phyloP scores from a whole-genome alignment of 2,888 invertebrate genomes.

The Macaria liturata region DNA sequence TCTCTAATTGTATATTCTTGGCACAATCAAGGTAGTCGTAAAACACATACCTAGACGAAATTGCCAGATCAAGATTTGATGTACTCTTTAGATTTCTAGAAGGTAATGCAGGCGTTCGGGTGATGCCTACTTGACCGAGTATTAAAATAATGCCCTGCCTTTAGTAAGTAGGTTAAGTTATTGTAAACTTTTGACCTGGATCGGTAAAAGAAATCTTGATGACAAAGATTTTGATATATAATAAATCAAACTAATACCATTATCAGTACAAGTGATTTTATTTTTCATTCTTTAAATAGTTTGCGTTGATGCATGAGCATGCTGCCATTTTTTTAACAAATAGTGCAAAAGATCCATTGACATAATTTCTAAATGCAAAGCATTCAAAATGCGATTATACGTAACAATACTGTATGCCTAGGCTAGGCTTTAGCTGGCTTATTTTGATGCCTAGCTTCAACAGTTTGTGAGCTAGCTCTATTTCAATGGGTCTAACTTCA shows the following conservation, averaged over 20 bases:
- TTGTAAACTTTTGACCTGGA: conserved; percentile 8
- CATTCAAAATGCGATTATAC: conserved; percentile 5
- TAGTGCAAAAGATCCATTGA: background rate
- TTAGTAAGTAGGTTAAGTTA: conserved; percentile 12
- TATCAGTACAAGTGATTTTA: too few species aligned
- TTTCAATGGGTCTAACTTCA: background rate
- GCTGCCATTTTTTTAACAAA: background rate
- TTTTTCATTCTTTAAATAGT: too few species aligned
- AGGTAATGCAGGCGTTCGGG: conserved; percentile 10
- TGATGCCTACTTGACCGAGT: conserved; percentile 24
- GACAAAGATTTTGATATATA: too few species aligned
- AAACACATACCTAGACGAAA: too few species aligned
- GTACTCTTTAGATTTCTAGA: conserved; percentile 1
- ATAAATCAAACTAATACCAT: too few species aligned
- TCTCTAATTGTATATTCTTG: too few species aligned
- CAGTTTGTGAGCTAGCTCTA: background rate
- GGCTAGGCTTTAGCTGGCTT: conserved; percentile 6
- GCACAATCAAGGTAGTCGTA: too few species aligned
- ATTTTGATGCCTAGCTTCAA: conserved; percentile 1
- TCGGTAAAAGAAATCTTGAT: conserved; percentile 12
- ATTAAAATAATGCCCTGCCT: conserved; percentile 16
- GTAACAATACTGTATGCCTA: conserved; percentile 5
- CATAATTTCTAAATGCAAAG: too few species aligned
- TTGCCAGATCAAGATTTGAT: too few species aligned
- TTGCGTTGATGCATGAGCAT: too few species aligned